Conservation (phyloP, 2,113 vertebrate genomes). For the Cyprinodon tularosa region DNA sequence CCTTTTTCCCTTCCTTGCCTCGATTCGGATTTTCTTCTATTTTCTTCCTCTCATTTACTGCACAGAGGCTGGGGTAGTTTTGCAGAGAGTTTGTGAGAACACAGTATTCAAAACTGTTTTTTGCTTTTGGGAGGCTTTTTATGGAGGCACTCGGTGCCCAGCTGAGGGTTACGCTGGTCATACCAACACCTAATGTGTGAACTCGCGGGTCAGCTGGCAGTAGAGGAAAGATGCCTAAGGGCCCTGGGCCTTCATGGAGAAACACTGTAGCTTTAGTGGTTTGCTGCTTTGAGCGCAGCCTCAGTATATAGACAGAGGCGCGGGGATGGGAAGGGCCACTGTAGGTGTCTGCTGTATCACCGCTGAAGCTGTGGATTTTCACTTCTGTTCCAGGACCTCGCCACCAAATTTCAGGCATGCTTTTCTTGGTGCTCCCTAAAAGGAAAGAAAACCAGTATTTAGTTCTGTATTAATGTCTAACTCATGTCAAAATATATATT, state of each 20-base stretch:
- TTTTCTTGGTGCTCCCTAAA: conserved; percentile 80
- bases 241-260: conserved; percentile 76
- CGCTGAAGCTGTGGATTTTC: conserved; percentile 84
- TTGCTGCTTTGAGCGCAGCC: conserved; percentile 81
- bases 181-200: conserved; percentile 81
- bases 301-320: conserved; percentile 83
- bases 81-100: conserved; percentile 84
- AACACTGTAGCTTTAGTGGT: conserved; percentile 82
- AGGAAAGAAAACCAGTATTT: conserved; percentile 10
- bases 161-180: conserved; percentile 86
- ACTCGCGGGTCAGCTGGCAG: conserved; percentile 84
- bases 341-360: conserved; percentile 83
- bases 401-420: conserved; percentile 81
- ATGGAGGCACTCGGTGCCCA: conserved; percentile 86
- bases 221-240: conserved; percentile 81
- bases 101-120: conserved; percentile 83
- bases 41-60: conserved; percentile 69
- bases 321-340: conserved; percentile 72
- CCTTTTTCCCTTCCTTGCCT: conserved; percentile 52
- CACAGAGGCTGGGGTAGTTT: conserved; percentile 87
- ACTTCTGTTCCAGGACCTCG: conserved; percentile 71
- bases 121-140: conserved; percentile 49
- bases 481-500: neutral
- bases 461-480: neutral
- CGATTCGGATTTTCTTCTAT: conserved; percentile 52